Evolutionary conservation across 2,888 invertebrate genomes (phyloP).

Genomic region (Heteropelma amictum): DNA sequence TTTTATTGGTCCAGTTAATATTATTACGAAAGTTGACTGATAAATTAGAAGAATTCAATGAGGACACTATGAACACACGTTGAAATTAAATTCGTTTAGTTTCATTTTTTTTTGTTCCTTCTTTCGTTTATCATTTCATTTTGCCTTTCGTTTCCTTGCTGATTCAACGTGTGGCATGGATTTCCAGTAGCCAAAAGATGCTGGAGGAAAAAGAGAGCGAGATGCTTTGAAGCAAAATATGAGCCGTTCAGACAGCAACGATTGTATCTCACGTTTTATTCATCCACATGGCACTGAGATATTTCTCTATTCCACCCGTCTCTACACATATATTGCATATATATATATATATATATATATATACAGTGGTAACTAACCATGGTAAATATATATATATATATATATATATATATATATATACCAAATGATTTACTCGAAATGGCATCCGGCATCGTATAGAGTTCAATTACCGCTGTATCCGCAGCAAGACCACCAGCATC

Average conservation of each 20-base stretch:
- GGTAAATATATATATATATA: background rate
- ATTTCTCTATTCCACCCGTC: slow-evolving; percentile 24
- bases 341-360: too few relatives aligned
- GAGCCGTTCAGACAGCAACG: slow-evolving; percentile 31
- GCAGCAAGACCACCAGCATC: slow-evolving; percentile 2
- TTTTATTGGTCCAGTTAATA: too few relatives aligned
- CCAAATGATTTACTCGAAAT: slow-evolving; percentile 46
- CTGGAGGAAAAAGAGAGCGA: slow-evolving; percentile 8
- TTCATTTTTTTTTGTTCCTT: too few relatives aligned
- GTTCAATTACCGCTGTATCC: slow-evolving; percentile 30
- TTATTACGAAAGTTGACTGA: too few relatives aligned
- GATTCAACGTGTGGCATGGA: background rate
- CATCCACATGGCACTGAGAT: slow-evolving; percentile 26
- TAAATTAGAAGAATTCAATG: background rate
- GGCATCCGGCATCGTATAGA: slow-evolving; percentile 41
- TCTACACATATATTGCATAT: slow-evolving; percentile 4
- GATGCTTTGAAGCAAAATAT: slow-evolving; percentile 16
- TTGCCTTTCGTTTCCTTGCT: slow-evolving; percentile 28
- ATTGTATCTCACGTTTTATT: slow-evolving; percentile 22
- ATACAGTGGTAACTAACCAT: too few relatives aligned
- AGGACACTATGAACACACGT: too few relatives aligned
- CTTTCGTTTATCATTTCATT: too few relatives aligned
- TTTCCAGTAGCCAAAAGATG: slow-evolving; percentile 14
- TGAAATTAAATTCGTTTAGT: too few relatives aligned
- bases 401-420: slow-evolving; percentile 43